Conservation (phyloP, 2,113 vertebrate species). For the Aptenodytes patagonicus region DNA sequence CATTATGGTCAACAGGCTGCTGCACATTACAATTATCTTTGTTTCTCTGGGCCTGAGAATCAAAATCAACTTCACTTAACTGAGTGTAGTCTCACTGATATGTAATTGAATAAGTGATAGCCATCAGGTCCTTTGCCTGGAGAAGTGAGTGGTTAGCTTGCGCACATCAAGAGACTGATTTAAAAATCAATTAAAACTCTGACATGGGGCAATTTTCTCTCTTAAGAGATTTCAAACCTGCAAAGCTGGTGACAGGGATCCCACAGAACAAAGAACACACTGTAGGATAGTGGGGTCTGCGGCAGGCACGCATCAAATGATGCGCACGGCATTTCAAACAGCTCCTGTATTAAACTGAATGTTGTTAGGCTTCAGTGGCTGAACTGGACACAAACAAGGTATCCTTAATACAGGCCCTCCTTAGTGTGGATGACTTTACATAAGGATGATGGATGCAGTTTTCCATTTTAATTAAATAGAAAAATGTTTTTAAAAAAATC, state of each 20-base stretch:
- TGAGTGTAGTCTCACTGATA: not conserved
- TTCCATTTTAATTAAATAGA: not conserved
- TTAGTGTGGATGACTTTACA: not conserved
- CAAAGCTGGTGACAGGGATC: not conserved
- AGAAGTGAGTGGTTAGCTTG: not conserved
- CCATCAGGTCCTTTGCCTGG: not conserved
- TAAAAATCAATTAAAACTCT: slow-evolving; percentile 39
- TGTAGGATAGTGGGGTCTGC: not conserved
- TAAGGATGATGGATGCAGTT: not conserved
- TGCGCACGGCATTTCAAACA: not conserved
- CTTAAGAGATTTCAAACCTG: not conserved
- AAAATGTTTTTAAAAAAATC: not conserved
- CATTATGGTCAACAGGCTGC: not conserved
- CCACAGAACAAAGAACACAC: not conserved
- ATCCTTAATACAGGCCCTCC: not conserved
- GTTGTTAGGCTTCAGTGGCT: not conserved
- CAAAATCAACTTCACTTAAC: not conserved
- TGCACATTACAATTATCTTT: not conserved
- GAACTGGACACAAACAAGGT: not conserved
- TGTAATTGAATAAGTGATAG: slow-evolving; percentile 2
- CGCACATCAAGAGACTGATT: slow-evolving; percentile 6
- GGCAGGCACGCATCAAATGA: not conserved
- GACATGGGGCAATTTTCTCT: not conserved
- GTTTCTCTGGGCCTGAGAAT: not conserved
- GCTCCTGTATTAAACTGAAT: not conserved